Percentiles rank a stretch among this genome's conserved stretches.
Evolutionary conservation across 37 sponge, comb jelly and placozoan genomes (phyloP).

Genomic region (Chondrosia reniformis): DNA sequence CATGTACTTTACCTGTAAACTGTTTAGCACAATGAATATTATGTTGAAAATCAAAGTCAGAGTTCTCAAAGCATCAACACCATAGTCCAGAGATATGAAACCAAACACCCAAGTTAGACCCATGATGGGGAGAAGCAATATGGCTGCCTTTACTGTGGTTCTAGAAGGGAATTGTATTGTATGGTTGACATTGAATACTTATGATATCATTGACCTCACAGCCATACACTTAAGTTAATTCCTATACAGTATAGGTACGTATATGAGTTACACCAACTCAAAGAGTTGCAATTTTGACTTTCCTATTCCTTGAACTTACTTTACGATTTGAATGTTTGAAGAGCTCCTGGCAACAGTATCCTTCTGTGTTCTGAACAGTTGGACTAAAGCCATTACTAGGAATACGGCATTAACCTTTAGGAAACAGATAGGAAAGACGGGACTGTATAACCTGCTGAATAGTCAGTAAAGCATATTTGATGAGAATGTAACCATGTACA

Average conservation of each 20-base stretch:
- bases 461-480: no score
- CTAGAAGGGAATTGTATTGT: background rate
- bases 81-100: background rate
- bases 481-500: no score
- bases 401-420: slow-evolving; percentile 41
- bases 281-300: background rate
- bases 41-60: background rate
- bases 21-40: slow-evolving; percentile 15
- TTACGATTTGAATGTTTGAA: background rate
- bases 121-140: slow-evolving; percentile 50
- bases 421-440: background rate
- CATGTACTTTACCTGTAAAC: slow-evolving; percentile 15
- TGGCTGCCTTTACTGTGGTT: background rate
- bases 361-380: slow-evolving; percentile 32
- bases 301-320: background rate
- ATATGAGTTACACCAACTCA: no score
- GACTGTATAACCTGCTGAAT: no score
- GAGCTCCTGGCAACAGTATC: slow-evolving; percentile 4
- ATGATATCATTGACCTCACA: no score
- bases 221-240: no score
- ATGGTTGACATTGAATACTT: no score
- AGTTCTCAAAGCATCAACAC: background rate
- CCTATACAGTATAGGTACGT: no score
- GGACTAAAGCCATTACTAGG: slow-evolving; percentile 17
- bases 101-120: slow-evolving; percentile 60